These are phyloP conservation scores for Neogobius melanostomus DNA, from an alignment of 2,113 vertebrate genomes.

Conservation along the genomic window DNA sequence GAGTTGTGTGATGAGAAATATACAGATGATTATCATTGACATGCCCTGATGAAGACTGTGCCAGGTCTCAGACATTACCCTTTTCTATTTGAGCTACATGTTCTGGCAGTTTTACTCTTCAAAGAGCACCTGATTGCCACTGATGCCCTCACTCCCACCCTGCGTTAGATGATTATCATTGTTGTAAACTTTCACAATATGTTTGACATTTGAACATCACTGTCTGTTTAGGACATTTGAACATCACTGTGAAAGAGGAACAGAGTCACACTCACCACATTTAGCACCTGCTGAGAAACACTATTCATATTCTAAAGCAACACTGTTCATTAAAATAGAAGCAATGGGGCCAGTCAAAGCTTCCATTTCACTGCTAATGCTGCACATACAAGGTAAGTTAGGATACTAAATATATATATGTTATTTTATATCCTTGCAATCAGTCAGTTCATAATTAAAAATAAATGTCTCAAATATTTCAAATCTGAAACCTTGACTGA, in stretches of 20 bases:
- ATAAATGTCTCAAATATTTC: no score
- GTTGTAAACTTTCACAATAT: slow-evolving; percentile 26
- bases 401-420: not conserved
- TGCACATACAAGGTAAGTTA: slow-evolving; percentile 54
- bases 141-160: no score
- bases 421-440: not conserved
- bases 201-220: not conserved
- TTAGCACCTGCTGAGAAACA: slow-evolving; percentile 9
- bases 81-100: no score
- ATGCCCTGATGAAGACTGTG: no score
- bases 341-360: slow-evolving; percentile 32
- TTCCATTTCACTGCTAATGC: slow-evolving; percentile 8
- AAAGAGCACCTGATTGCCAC: not conserved
- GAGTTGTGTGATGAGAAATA: no score
- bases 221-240: no score
- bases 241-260: slow-evolving; percentile 57
- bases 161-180: not conserved
- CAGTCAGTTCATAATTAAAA: no score
- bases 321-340: slow-evolving; percentile 8
- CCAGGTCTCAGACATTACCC: no score
- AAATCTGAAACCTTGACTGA: no score
- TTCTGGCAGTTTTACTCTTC: no score
- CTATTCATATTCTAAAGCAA: not conserved
- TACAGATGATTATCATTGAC: no score
- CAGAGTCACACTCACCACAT: not conserved